Evolutionary conservation across 2,888 invertebrate species (phyloP).

Genomic region (Volucella bombylans): DNA sequence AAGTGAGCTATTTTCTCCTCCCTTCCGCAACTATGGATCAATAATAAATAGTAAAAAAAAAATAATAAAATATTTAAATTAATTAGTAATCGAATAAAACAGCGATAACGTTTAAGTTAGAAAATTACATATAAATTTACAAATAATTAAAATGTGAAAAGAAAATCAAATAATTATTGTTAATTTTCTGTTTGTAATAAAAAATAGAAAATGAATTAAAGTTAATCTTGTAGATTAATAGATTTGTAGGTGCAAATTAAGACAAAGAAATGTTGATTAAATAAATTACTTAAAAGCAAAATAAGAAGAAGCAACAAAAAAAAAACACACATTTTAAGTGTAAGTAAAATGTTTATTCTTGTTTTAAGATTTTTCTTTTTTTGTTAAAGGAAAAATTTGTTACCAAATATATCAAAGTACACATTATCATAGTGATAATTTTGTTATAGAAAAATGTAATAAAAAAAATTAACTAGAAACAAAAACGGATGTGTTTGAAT

Average conservation of each 20-base stretch:
- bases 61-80: not conserved
- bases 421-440: slow-evolving; percentile 71
- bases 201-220: slow-evolving; percentile 66
- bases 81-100: slow-evolving; percentile 55
- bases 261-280: slow-evolving; percentile 57
- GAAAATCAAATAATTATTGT: slow-evolving; percentile 17
- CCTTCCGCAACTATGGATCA: slow-evolving; percentile 21
- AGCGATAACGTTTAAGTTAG: slow-evolving; percentile 51
- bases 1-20: slow-evolving; percentile 18
- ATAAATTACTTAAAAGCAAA: slow-evolving; percentile 34
- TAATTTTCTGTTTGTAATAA: slow-evolving; percentile 63
- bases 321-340: not conserved
- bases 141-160: not conserved
- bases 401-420: slow-evolving; percentile 59
- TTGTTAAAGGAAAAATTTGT: slow-evolving; percentile 59
- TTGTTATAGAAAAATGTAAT: slow-evolving; percentile 60
- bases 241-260: slow-evolving; percentile 57
- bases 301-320: not conserved
- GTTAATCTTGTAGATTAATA: slow-evolving; percentile 73
- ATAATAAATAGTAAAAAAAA: slow-evolving; percentile 15
- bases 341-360: slow-evolving; percentile 39
- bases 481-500: slow-evolving; percentile 1
- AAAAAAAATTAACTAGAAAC: slow-evolving; percentile 40
- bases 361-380: slow-evolving; percentile 46
- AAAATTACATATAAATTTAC: not conserved